Conservation (phyloP, 2,888 invertebrate genomes). For the Keiferia lycopersicella region DNA sequence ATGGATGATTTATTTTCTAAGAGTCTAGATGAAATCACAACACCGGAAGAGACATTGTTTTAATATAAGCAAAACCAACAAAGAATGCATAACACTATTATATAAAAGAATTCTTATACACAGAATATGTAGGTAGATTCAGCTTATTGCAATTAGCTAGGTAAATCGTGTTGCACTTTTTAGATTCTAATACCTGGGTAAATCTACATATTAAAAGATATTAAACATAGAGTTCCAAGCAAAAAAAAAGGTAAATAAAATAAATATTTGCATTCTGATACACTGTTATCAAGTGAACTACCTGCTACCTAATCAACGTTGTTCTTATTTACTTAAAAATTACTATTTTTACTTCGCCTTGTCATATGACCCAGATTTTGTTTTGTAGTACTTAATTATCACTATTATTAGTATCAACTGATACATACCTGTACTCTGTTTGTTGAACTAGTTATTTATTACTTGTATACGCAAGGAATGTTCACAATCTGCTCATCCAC, state of each 20-base stretch:
- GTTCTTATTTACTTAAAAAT: background rate
- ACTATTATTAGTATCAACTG: too few relatives aligned
- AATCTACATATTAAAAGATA: too few relatives aligned
- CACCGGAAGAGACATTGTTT: background rate
- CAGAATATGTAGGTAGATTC: too few relatives aligned
- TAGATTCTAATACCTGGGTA: too few relatives aligned
- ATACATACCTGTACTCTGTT: too few relatives aligned
- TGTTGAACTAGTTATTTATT: too few relatives aligned
- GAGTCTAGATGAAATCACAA: background rate
- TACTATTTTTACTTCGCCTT: background rate
- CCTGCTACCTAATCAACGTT: background rate
- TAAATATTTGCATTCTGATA: constrained; percentile 1
- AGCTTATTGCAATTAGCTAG: too few relatives aligned
- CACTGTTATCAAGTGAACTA: background rate
- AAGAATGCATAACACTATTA: background rate
- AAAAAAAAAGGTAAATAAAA: background rate
- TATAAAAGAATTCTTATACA: background rate
- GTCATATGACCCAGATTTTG: constrained; percentile 10
- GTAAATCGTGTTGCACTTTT: too few relatives aligned
- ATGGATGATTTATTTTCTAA: background rate
- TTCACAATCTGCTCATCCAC: background rate
- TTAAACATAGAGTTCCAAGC: too few relatives aligned
- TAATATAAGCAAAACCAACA: background rate
- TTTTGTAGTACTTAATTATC: too few relatives aligned
- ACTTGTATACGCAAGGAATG: background rate